These are phyloP conservation scores for Heliothis peltigera DNA, from an alignment of 2,888 invertebrate species.

Conservation along the genomic window DNA sequence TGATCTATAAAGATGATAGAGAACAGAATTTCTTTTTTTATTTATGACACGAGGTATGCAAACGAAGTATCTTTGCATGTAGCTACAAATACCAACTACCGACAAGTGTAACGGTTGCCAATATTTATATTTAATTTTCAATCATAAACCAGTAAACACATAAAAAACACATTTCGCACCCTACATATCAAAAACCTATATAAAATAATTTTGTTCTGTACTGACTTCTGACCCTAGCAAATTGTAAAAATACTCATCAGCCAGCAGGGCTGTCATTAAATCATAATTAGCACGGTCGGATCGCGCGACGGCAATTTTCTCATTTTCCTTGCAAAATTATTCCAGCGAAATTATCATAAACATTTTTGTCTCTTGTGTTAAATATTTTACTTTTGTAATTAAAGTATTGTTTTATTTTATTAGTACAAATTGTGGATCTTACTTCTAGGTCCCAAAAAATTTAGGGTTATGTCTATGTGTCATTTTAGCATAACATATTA, in stretches of 20 bases:
- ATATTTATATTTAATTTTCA: neutral
- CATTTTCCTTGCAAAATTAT: constrained; percentile 60
- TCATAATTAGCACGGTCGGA: constrained; percentile 71
- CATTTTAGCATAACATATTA: too few species aligned
- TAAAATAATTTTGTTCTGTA: neutral
- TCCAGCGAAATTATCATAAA: constrained; percentile 52
- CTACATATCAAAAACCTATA: neutral
- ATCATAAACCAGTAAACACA: neutral
- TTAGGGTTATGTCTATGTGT: neutral
- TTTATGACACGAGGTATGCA: too few species aligned
- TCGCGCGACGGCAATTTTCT: constrained; percentile 64
- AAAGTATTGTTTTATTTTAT: constrained; percentile 44
- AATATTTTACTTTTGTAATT: constrained; percentile 58
- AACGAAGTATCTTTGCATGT: too few species aligned
- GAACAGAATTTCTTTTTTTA: neutral
- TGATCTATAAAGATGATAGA: neutral
- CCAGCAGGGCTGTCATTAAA: constrained; percentile 68
- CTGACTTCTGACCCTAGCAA: constrained; percentile 32
- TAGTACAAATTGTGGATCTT: constrained; percentile 36
- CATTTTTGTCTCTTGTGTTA: constrained; percentile 56
- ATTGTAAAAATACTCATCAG: constrained; percentile 62
- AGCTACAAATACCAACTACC: too few species aligned
- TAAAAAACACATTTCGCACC: neutral
- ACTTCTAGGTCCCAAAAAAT: constrained; percentile 8
- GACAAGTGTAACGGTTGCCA: too few species aligned